Conservation (phyloP, 1,140 invertebrate genomes). For the Conopomorpha cramerella region DNA sequence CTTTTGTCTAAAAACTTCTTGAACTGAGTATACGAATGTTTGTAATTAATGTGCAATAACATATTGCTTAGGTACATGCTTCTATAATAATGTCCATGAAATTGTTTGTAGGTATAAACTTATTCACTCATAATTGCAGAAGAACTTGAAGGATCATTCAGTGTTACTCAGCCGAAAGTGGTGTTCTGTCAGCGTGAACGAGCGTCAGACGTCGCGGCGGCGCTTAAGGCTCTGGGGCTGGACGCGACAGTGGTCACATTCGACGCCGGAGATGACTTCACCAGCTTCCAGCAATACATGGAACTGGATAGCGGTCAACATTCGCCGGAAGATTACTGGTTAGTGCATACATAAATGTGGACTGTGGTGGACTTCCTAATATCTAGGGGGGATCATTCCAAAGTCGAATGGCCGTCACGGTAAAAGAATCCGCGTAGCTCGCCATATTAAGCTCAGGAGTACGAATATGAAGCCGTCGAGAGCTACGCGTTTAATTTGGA, state of each 20-base stretch:
- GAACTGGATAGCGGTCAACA: conserved; percentile 13
- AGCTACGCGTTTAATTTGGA: too few species aligned
- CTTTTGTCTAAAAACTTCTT: too few species aligned
- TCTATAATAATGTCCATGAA: too few species aligned
- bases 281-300: conserved; percentile 23
- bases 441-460: too few species aligned
- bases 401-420: too few species aligned
- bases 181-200: conserved; percentile 41
- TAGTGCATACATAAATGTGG: background rate
- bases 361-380: background rate
- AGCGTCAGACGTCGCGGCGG: conserved; percentile 22
- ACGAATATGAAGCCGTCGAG: too few species aligned
- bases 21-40: too few species aligned
- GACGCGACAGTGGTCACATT: conserved; percentile 31
- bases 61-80: too few species aligned
- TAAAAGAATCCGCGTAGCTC: background rate
- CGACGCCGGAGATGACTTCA: conserved; percentile 27
- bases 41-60: too few species aligned
- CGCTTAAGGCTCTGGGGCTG: conserved; percentile 24
- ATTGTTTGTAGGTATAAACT: too few species aligned
- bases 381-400: too few species aligned
- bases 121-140: too few species aligned
- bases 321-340: conserved; percentile 21
- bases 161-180: conserved; percentile 21
- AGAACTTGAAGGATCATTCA: conserved; percentile 22